Evolutionary conservation across 1,140 invertebrate genomes (phyloP), one percentile per base, ranked within the genome.

Genomic region (Eciton burchellii): DNA sequence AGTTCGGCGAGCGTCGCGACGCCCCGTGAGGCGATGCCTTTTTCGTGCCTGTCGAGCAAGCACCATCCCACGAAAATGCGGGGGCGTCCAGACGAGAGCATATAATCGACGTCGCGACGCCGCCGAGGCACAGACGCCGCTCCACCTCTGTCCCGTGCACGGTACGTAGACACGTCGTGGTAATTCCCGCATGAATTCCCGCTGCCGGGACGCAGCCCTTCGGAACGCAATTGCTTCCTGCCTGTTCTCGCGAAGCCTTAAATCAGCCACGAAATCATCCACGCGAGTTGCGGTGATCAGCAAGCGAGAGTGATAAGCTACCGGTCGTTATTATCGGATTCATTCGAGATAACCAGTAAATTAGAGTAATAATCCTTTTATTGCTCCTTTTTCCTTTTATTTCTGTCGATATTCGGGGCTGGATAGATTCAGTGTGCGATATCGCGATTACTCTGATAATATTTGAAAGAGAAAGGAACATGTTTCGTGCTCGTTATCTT

Each of bases 81-180:
- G 92, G 93, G 93, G 93, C 92, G 93, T 93, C 77, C 85, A 88
- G 87, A 92, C 91, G 91, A 94, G 93, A 93, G 93, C 93, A 93
- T 94, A 94, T 93, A 94, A 93, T 94, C 88, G 91, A 92, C 91
- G 90, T 91, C 92, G 91, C 90, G 89, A 91, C 89, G 92, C 91
- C 91, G 83, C 86, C 88, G 73, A 88, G 90, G 91, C 93, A 94
- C 93, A 94, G 93, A 94, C 92, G 93, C 93, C 91, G 92, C 91
- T 91, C 90, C 92, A 89, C 92, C 91, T 94, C 93, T 94, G 93
- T 94, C 93, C 92, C 92, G 93, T 94, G 92, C 92, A 94, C 92
- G 93, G 93, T 94, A 94, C 88, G 93, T 94, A 94, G 71, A 88
- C 63, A 56, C 41, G 66, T 62, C 26, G 35, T 35, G 6, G n/a